A percentile compares a stretch with the other conserved stretches of the same genome.
phyloP scores from a whole-genome alignment of 2,113 vertebrate species.

The Fulica atra region DNA sequence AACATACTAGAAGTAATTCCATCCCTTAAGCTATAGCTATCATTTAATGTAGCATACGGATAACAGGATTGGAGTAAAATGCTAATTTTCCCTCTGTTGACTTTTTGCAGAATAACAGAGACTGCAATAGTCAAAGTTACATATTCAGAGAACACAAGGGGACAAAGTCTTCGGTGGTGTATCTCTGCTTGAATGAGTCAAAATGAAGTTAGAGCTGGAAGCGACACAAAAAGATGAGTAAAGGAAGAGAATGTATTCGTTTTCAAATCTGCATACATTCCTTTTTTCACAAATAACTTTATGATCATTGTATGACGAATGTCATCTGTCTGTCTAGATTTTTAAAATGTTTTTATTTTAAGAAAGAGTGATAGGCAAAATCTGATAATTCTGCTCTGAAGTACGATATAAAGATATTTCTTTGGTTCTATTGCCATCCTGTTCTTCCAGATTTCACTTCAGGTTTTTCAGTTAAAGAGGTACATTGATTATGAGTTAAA shows the following conservation, averaged over 20 bases:
- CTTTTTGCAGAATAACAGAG: neutral
- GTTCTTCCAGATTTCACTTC: neutral
- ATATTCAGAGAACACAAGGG: neutral
- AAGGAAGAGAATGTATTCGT: neutral
- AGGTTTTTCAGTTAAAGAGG: neutral
- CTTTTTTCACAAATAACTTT: neutral
- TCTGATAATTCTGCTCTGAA: neutral
- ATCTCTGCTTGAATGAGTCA: neutral
- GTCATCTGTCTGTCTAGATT: neutral
- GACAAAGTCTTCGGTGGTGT: neutral
- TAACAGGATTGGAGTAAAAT: slow-evolving; percentile 1
- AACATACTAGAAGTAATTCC: neutral
- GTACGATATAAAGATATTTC: neutral
- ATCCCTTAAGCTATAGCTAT: neutral
- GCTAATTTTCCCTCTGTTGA: neutral
- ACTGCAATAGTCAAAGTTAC: neutral
- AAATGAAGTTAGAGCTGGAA: neutral
- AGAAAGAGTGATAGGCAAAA: neutral
- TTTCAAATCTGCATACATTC: neutral
- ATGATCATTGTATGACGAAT: neutral
- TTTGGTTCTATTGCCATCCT: neutral
- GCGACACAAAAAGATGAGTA: neutral
- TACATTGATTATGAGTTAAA: slow-evolving; percentile 26
- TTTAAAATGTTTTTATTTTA: neutral
- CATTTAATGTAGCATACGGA: neutral